Conservation (phyloP, 2,888 invertebrate genomes). For the Parapristionchus giblindavisi region DNA sequence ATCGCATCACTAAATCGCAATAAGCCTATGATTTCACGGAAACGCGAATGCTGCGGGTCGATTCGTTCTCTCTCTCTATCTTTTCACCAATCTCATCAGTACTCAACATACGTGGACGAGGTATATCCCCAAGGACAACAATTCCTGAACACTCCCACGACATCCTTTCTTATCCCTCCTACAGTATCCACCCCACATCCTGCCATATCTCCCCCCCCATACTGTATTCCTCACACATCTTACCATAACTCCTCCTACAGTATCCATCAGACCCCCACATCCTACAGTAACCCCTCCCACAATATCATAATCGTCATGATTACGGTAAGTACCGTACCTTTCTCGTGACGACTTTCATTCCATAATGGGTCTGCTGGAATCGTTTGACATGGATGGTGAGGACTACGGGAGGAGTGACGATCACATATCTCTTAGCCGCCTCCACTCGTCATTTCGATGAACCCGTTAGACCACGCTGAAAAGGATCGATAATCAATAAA, state of each 20-base stretch:
- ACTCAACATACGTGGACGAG: too few relatives aligned
- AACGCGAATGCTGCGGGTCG: too few relatives aligned
- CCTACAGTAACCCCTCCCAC: constrained; percentile 6
- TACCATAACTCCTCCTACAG: not conserved
- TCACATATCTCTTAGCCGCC: constrained; percentile 73
- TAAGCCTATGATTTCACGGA: too few relatives aligned
- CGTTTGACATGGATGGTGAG: constrained; percentile 93
- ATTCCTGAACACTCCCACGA: not conserved
- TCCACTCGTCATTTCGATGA: constrained; percentile 49
- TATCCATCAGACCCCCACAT: not conserved
- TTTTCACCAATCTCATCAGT: too few relatives aligned
- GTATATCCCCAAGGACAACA: too few relatives aligned
- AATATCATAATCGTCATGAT: too few relatives aligned
- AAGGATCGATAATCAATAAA: too few relatives aligned
- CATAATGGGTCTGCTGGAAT: constrained; percentile 80
- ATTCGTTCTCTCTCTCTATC: too few relatives aligned
- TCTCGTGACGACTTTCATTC: not conserved
- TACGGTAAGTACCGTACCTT: too few relatives aligned
- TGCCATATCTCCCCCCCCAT: not conserved
- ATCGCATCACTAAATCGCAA: too few relatives aligned
- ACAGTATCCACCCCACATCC: not conserved
- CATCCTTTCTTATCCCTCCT: not conserved
- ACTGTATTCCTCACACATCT: not conserved
- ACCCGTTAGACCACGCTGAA: constrained; percentile 39
- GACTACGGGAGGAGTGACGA: constrained; percentile 90